Percentiles rank a stretch among this genome's conserved stretches.
phyloP scores from a whole-genome alignment of 2,113 vertebrate genomes.

The Aptenodytes patagonicus region DNA sequence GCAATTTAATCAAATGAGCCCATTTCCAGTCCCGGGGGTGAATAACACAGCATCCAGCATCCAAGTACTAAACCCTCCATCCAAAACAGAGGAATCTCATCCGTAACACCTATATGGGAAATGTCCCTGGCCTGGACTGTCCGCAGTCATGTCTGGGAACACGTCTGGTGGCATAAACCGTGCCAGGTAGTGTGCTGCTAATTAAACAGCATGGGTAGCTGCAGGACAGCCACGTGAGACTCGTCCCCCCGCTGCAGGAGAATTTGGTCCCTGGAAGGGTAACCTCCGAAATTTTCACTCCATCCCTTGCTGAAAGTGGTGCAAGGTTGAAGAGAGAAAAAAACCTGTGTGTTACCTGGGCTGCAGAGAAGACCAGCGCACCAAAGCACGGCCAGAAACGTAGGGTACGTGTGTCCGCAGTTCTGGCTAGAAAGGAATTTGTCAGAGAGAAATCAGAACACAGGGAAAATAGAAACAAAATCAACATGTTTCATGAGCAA shows the following conservation, averaged over 20 bases:
- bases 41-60: neutral
- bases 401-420: constrained; percentile 90
- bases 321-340: neutral
- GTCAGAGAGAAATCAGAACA: neutral
- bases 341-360: constrained; percentile 80
- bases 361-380: constrained; percentile 90
- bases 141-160: neutral
- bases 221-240: neutral
- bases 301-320: neutral
- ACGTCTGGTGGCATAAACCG: neutral
- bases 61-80: neutral
- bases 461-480: neutral
- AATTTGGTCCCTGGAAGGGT: neutral
- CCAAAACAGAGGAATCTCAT: neutral
- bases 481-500: neutral
- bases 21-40: neutral
- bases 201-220: neutral
- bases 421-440: constrained; percentile 82
- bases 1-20: neutral
- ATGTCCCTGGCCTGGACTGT: neutral
- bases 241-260: accelerated
- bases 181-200: neutral
- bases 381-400: constrained; percentile 91
- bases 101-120: neutral
- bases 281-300: accelerated